phyloP scores from a whole-genome alignment of 2,888 invertebrate genomes.

The Nesidiocoris tenuis region DNA sequence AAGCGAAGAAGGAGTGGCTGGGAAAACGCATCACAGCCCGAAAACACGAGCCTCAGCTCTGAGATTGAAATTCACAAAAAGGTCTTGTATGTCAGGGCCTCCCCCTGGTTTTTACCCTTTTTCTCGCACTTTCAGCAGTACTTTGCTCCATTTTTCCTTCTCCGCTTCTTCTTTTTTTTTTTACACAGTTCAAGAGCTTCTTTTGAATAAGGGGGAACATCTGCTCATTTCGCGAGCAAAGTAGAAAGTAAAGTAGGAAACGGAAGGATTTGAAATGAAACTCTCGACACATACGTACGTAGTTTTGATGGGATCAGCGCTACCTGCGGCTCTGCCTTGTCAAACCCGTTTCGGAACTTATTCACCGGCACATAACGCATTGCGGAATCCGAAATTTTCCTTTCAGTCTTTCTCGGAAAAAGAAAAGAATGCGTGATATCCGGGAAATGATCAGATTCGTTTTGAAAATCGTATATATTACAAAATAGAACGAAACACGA shows the following conservation, averaged over 20 bases:
- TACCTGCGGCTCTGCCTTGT: neutral
- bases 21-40: neutral
- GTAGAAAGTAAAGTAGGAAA: neutral
- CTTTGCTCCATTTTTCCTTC: neutral
- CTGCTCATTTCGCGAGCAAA: neutral
- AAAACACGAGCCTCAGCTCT: neutral
- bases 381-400: neutral
- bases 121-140: neutral
- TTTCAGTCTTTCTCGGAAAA: neutral
- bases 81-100: neutral
- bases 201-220: neutral
- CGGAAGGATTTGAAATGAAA: neutral
- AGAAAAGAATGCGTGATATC: too few relatives aligned
- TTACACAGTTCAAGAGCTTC: neutral
- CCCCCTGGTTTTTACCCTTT: neutral
- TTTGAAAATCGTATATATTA: too few relatives aligned
- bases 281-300: neutral
- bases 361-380: neutral
- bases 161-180: neutral
- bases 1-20: neutral
- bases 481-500: too few relatives aligned
- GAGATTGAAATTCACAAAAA: conserved; percentile 20
- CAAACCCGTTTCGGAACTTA: neutral
- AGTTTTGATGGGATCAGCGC: neutral
- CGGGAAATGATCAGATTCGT: too few relatives aligned